Evolutionary conservation across 2,888 invertebrate genomes (phyloP).

Genomic region (Nemurella pictetii): DNA sequence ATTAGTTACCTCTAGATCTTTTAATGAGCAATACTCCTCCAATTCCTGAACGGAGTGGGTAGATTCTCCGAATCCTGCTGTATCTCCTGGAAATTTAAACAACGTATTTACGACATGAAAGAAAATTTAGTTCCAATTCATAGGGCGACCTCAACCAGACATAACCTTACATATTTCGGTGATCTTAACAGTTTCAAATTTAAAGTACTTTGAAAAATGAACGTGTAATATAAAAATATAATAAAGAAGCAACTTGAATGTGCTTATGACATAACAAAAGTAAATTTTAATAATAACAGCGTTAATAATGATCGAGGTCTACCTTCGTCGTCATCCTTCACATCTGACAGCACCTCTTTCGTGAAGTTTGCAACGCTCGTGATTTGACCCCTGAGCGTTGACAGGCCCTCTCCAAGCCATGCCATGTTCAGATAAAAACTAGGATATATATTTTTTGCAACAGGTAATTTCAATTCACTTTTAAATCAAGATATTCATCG

Average conservation of each 20-base stretch:
- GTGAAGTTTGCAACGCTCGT: constrained; percentile 69
- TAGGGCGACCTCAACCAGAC: too few relatives aligned
- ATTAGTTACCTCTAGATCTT: constrained; percentile 66
- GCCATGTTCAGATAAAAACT: constrained; percentile 48
- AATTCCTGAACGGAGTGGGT: constrained; percentile 56
- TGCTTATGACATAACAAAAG: too few relatives aligned
- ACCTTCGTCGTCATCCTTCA: constrained; percentile 64
- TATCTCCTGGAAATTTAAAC: constrained; percentile 44
- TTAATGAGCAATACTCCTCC: constrained; percentile 59
- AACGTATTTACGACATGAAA: background rate
- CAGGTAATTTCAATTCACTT: background rate
- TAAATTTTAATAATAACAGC: too few relatives aligned
- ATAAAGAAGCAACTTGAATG: too few relatives aligned
- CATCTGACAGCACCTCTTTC: constrained; percentile 84
- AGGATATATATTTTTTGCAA: background rate
- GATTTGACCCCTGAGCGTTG: constrained; percentile 81
- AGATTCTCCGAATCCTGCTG: constrained; percentile 48
- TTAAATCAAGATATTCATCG: background rate
- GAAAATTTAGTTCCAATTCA: too few relatives aligned
- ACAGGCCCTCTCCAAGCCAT: constrained; percentile 56
- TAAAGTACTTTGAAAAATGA: background rate
- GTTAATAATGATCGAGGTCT: constrained; percentile 44
- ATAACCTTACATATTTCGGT: background rate
- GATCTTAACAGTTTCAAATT: background rate
- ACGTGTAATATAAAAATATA: too few relatives aligned